phyloP scores from a whole-genome alignment of 2,113 vertebrate genomes.

The Naja naja region DNA sequence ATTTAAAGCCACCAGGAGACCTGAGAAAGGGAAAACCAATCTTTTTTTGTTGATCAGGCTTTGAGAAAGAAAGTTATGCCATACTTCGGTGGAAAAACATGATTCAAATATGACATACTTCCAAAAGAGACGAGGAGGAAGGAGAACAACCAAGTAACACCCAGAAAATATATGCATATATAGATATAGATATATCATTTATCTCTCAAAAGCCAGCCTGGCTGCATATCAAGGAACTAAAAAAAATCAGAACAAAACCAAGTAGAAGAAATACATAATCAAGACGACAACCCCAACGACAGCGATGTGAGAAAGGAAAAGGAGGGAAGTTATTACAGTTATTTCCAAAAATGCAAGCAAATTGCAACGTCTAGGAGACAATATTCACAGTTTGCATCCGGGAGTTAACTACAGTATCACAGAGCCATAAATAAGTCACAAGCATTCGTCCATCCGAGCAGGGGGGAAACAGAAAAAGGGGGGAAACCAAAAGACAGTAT shows the following conservation, averaged over 20 bases:
- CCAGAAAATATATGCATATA: neutral
- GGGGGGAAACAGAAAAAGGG: neutral
- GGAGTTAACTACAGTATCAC: constrained; percentile 43
- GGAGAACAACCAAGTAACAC: neutral
- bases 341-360: constrained; percentile 25
- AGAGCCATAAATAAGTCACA: neutral
- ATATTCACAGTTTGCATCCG: constrained; percentile 10
- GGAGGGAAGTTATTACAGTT: neutral
- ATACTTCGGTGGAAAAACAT: neutral
- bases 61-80: neutral
- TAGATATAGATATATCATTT: neutral
- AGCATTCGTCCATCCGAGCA: constrained; percentile 25
- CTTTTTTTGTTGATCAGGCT: neutral
- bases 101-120: constrained; percentile 5
- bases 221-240: neutral
- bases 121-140: neutral
- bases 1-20: neutral
- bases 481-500: neutral
- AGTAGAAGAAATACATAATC: neutral
- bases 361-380: neutral
- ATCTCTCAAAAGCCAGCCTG: neutral
- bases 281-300: constrained; percentile 4
- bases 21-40: neutral
- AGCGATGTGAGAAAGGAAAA: neutral
- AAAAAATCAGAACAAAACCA: neutral